Conservation (phyloP, 2,888 invertebrate species). For the Polydrusus pterygomalis region DNA sequence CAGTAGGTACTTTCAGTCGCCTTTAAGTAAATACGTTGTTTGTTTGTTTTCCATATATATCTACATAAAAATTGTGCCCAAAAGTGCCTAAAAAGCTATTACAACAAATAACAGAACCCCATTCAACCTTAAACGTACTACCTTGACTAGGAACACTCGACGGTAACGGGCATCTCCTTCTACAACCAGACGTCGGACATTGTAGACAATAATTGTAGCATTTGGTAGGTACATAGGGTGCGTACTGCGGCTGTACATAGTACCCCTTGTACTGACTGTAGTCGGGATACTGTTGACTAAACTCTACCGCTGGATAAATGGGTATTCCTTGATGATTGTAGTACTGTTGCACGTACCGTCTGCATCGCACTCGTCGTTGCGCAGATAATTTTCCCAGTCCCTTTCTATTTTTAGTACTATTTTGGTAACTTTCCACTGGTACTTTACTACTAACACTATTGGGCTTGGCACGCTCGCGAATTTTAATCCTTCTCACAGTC, state of each 20-base stretch:
- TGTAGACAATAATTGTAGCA: conserved; percentile 59
- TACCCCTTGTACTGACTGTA: conserved; percentile 46
- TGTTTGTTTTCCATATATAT: too few relatives aligned
- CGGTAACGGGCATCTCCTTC: conserved; percentile 58
- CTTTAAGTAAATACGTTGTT: too few relatives aligned
- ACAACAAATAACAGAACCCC: not conserved
- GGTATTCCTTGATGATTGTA: conserved; percentile 52
- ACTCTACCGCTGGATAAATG: conserved; percentile 45
- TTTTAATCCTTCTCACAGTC: conserved; percentile 47
- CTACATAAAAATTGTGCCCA: conserved; percentile 24
- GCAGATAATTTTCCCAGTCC: conserved; percentile 8
- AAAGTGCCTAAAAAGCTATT: conserved; percentile 7
- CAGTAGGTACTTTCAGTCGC: too few relatives aligned
- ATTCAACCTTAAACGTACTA: conserved; percentile 26
- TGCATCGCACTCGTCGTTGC: conserved; percentile 49
- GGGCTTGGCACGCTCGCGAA: conserved; percentile 35
- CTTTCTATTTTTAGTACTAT: conserved; percentile 9
- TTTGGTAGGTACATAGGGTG: conserved; percentile 50
- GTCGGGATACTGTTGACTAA: conserved; percentile 33
- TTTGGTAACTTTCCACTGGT: conserved; percentile 27
- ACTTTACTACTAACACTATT: not conserved
- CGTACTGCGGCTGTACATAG: conserved; percentile 50
- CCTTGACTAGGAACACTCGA: conserved; percentile 41
- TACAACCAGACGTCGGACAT: conserved; percentile 60
- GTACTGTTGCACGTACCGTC: conserved; percentile 57